A percentile compares a stretch with the other conserved stretches of the same genome.
phyloP scores from a whole-genome alignment of 2,888 invertebrate species.

The Hesperia comma region DNA sequence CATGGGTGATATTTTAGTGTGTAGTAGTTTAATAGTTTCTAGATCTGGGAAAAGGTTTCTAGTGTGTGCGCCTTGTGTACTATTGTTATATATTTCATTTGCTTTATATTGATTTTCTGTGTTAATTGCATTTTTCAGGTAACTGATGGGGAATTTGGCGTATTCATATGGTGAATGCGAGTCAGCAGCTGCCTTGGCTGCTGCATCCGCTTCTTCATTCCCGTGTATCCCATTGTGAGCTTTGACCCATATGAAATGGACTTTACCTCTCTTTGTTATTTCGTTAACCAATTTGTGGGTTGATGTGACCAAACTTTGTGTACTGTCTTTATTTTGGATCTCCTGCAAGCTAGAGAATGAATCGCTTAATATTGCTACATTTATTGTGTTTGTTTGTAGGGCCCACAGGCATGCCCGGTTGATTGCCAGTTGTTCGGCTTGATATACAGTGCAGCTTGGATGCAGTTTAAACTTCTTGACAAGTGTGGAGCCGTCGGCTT shows the following conservation, averaged over 20 bases:
- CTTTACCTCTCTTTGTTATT: background rate
- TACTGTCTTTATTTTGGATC: constrained; percentile 17
- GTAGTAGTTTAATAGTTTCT: background rate
- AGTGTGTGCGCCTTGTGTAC: background rate
- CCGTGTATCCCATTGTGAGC: constrained; percentile 1
- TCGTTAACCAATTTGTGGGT: constrained; percentile 9
- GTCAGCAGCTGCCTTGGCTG: constrained; percentile 6
- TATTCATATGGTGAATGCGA: constrained; percentile 11
- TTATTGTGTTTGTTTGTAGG: background rate
- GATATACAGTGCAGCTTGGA: constrained; percentile 11
- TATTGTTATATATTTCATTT: background rate
- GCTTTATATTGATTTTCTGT: background rate
- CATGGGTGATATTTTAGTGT: background rate
- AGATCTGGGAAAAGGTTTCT: background rate
- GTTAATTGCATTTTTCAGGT: background rate
- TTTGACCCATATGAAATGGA: constrained; percentile 1
- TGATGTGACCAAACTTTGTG: background rate
- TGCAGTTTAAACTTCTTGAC: constrained; percentile 26
- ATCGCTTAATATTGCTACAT: constrained; percentile 10
- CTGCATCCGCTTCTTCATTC: constrained; percentile 16
- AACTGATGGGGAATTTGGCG: constrained; percentile 1
- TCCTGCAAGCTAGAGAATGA: constrained; percentile 3
- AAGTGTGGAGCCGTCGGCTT: background rate
- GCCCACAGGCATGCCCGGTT: background rate
- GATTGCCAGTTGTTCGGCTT: constrained; percentile 22